Percentiles rank a stretch among this genome's conserved stretches.
Evolutionary conservation across 92 coral and sea anemone species (phyloP).

Genomic region (Ricordea florida): DNA sequence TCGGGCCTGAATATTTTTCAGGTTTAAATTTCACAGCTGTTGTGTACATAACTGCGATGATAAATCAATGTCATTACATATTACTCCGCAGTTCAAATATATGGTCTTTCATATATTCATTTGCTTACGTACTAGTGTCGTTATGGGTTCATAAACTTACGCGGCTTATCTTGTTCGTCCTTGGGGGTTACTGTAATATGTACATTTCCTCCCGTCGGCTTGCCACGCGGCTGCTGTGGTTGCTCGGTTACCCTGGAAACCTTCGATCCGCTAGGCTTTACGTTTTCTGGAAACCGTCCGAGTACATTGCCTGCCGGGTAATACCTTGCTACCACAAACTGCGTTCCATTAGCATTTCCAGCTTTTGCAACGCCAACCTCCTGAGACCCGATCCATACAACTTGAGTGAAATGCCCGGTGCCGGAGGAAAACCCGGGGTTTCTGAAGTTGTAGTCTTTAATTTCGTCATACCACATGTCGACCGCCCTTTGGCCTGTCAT

Average conservation of each 20-base stretch:
- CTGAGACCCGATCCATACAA: conserved; percentile 85
- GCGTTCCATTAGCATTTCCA: conserved; percentile 83
- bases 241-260: conserved; percentile 47
- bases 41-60: too few relatives aligned
- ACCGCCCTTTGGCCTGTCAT: conserved; percentile 88
- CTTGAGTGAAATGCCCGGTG: conserved; percentile 99
- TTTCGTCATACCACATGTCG: conserved; percentile 99
- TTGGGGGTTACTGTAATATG: not conserved
- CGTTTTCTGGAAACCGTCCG: conserved; percentile 94
- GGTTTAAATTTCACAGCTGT: too few relatives aligned
- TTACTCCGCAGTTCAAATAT: too few relatives aligned
- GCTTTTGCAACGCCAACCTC: conserved; percentile 97
- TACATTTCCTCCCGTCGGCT: conserved; percentile 16
- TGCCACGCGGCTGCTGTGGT: conserved; percentile 55
- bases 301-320: conserved; percentile 93
- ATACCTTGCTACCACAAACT: conserved; percentile 95
- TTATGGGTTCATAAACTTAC: conserved; percentile 21
- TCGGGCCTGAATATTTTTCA: too few relatives aligned
- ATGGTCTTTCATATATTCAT: too few relatives aligned
- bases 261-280: conserved; percentile 85
- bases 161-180: conserved; percentile 58
- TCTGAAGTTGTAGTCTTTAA: conserved; percentile 84
- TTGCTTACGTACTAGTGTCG: not conserved
- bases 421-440: conserved; percentile 92
- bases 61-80: too few relatives aligned